Evolutionary conservation across 92 coral and sea anemone species (phyloP).

Genomic region (Plumapathes pennacea): DNA sequence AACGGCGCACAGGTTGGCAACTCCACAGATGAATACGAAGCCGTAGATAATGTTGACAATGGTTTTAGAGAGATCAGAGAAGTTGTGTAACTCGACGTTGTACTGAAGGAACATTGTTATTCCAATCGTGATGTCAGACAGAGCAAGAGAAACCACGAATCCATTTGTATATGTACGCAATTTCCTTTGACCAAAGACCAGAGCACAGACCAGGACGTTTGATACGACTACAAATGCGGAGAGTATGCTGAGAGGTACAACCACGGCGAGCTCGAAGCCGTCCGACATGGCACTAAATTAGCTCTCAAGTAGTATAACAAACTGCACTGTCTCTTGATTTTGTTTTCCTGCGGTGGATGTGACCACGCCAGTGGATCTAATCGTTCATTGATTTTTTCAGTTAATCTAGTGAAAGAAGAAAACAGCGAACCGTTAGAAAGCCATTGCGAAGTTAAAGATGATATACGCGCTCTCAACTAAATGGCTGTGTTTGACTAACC

Average conservation of each 20-base stretch:
- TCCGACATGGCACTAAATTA: too few relatives aligned
- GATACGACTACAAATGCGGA: conserved; percentile 48
- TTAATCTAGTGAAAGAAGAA: too few relatives aligned
- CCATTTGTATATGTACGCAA: conserved; percentile 82
- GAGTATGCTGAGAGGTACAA: conserved; percentile 49
- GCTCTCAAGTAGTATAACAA: too few relatives aligned
- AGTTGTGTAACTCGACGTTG: conserved; percentile 52
- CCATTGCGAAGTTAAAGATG: too few relatives aligned
- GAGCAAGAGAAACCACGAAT: conserved; percentile 79
- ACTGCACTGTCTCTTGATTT: too few relatives aligned
- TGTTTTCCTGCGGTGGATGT: too few relatives aligned
- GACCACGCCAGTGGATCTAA: too few relatives aligned
- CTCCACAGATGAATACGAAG: conserved; percentile 69
- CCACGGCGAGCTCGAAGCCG: not conserved
- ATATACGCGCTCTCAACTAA: too few relatives aligned
- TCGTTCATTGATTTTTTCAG: too few relatives aligned
- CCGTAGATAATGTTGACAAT: conserved; percentile 64
- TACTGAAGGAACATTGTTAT: conserved; percentile 66
- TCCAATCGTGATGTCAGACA: conserved; percentile 76
- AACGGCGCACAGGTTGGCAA: conserved; percentile 77
- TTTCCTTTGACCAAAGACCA: conserved; percentile 61
- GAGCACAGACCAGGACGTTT: conserved; percentile 57
- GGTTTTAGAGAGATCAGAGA: conserved; percentile 40
- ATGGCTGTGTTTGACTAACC: too few relatives aligned
- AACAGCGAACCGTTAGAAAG: too few relatives aligned